A percentile compares a stretch with the other conserved stretches of the same genome.
phyloP scores from a whole-genome alignment of 1,140 invertebrate genomes.

The Drosophila virilis region DNA sequence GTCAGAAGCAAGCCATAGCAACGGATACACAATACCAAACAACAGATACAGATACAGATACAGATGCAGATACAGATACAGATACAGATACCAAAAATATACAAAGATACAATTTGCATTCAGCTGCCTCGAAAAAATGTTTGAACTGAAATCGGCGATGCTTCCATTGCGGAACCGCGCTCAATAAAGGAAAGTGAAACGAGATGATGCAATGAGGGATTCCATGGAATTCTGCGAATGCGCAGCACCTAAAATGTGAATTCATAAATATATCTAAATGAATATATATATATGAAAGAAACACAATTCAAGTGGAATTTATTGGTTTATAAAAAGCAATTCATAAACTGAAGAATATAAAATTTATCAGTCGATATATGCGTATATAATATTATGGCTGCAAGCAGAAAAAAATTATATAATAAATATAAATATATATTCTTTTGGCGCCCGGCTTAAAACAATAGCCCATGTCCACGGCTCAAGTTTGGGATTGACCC shows the following conservation, averaged over 20 bases:
- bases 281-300: background rate
- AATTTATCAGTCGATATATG: too few species aligned
- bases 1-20: conserved; percentile 72
- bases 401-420: too few species aligned
- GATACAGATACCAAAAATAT: conserved; percentile 7
- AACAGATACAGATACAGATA: conserved; percentile 17
- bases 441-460: too few species aligned
- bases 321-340: too few species aligned
- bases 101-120: conserved; percentile 51
- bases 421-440: too few species aligned
- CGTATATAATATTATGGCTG: too few species aligned
- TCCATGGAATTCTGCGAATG: background rate
- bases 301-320: too few species aligned
- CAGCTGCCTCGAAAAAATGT: conserved; percentile 12
- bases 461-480: too few species aligned
- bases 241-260: background rate
- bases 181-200: conserved; percentile 65
- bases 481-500: too few species aligned
- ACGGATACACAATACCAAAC: conserved; percentile 47
- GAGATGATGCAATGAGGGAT: conserved; percentile 42
- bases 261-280: background rate
- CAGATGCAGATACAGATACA: background rate
- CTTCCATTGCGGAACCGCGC: conserved; percentile 30
- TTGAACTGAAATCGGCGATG: conserved; percentile 17
- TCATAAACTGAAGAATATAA: too few species aligned